Percentiles rank a stretch among this genome's conserved stretches.
Conservation (phyloP, 2,888 invertebrate species). For the Micoletzkya japonica region DNA sequence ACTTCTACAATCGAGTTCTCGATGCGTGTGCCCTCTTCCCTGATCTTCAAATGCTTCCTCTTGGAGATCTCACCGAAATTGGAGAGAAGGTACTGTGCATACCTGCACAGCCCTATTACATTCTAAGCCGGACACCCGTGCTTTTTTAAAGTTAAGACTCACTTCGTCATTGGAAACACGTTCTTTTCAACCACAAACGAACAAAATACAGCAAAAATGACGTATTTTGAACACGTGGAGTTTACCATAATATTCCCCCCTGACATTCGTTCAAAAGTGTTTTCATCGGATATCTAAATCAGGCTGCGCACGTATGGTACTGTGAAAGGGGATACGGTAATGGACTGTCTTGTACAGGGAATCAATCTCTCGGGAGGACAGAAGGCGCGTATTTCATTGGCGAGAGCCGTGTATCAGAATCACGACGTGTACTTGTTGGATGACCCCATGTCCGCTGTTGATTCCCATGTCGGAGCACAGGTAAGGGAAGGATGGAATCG, state of each 20-base stretch:
- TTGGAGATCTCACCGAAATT: constrained; percentile 60
- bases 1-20: constrained; percentile 59
- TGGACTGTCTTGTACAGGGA: constrained; percentile 38
- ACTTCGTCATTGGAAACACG: too few species aligned
- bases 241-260: not conserved
- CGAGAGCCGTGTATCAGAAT: constrained; percentile 86
- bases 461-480: constrained; percentile 94
- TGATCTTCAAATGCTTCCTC: constrained; percentile 53
- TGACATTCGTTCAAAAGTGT: too few species aligned
- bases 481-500: constrained; percentile 73
- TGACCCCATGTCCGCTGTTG: constrained; percentile 92
- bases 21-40: constrained; percentile 56
- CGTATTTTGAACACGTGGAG: too few species aligned
- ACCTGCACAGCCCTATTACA: too few species aligned
- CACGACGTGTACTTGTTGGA: constrained; percentile 89
- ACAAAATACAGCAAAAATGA: too few species aligned
- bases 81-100: constrained; percentile 57
- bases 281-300: too few species aligned
- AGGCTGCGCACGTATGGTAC: not conserved
- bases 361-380: constrained; percentile 63
- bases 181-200: too few species aligned
- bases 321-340: too few species aligned
- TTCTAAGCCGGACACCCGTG: too few species aligned
- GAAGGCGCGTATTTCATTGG: constrained; percentile 79
- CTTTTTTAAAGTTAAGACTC: too few species aligned